phyloP scores from a whole-genome alignment of 2,888 invertebrate species.

The Drosophila setosimentum region DNA sequence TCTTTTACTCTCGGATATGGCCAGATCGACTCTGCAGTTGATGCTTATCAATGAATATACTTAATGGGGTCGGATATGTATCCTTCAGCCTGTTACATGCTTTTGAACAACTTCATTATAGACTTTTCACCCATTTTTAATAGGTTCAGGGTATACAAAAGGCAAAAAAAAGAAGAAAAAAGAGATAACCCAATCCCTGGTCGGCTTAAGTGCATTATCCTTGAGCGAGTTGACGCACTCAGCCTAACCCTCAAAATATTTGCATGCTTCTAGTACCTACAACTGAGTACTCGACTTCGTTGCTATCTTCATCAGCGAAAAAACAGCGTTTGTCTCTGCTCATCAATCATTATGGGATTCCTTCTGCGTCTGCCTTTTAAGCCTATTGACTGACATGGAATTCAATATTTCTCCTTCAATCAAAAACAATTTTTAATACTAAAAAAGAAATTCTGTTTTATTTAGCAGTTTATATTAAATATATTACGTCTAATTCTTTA shows the following conservation, averaged over 20 bases:
- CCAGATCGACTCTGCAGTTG: background rate
- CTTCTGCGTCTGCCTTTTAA: constrained; percentile 3
- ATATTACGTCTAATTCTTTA: no score
- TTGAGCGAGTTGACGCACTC: constrained; percentile 44
- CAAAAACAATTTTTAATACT: constrained; percentile 19
- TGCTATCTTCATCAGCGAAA: background rate
- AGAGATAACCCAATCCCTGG: constrained; percentile 17
- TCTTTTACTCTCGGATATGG: background rate
- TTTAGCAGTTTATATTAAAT: background rate
- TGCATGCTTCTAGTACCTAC: constrained; percentile 37
- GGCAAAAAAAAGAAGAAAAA: background rate
- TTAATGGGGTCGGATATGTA: background rate
- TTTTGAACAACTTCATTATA: background rate
- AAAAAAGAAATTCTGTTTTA: background rate
- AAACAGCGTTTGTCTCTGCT: background rate
- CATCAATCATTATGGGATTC: constrained; percentile 48
- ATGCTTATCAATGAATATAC: background rate
- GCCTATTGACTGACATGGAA: constrained; percentile 23
- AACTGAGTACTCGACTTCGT: constrained; percentile 35
- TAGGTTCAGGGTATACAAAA: background rate
- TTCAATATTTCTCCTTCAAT: constrained; percentile 33
- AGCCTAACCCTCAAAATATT: constrained; percentile 45
- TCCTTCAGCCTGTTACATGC: background rate
- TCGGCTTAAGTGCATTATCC: constrained; percentile 62
- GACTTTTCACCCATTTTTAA: background rate